Percentiles rank a stretch among this genome's conserved stretches.
Evolutionary conservation across 53 echinoderm and acorn worm genomes (phyloP).

Genomic region (Henricia sp.): DNA sequence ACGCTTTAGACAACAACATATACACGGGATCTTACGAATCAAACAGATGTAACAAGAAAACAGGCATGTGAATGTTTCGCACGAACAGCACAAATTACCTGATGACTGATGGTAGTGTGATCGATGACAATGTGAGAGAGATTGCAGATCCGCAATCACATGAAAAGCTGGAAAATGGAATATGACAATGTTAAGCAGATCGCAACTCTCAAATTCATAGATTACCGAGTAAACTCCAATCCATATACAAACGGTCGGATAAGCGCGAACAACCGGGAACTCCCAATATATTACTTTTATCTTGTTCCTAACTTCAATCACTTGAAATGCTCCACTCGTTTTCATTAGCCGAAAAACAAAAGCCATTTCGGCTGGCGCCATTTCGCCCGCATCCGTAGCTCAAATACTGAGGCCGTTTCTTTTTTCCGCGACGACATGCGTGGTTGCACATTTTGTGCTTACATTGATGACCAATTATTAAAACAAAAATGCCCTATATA

Average conservation of each 20-base stretch:
- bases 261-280: background rate
- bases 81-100: constrained; percentile 35
- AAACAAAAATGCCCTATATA: too few species aligned
- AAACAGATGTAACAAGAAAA: background rate
- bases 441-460: too few species aligned
- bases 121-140: constrained; percentile 33
- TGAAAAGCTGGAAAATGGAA: constrained; percentile 54
- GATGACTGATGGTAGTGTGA: background rate
- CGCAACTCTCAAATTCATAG: background rate
- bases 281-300: background rate
- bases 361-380: too few species aligned
- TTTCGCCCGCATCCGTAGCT: too few species aligned
- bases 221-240: too few species aligned
- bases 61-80: constrained; percentile 31
- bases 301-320: too few species aligned
- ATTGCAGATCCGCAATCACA: constrained; percentile 48
- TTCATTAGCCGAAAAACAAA: background rate
- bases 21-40: background rate
- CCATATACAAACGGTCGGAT: too few species aligned
- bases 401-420: too few species aligned
- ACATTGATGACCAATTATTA: too few species aligned
- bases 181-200: constrained; percentile 15
- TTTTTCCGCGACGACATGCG: too few species aligned
- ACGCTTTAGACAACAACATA: too few species aligned
- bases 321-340: background rate